Evolutionary conservation across 2,888 invertebrate genomes (phyloP).

Genomic region (Spisula solida): DNA sequence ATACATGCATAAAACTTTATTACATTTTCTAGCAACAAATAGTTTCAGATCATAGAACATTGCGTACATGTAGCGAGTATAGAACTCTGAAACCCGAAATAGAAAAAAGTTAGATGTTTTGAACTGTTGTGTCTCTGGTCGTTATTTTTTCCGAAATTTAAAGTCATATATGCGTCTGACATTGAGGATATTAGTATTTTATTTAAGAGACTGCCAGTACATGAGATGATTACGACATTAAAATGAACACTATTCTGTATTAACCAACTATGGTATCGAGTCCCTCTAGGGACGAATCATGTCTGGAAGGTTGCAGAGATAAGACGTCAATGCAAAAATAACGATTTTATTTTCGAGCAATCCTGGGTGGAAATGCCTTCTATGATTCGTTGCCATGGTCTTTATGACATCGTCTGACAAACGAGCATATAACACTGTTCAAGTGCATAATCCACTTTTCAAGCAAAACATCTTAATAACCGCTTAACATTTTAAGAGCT

Average conservation of each 20-base stretch:
- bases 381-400: neutral
- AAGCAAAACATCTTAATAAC: neutral
- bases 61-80: no score
- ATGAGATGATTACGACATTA: neutral
- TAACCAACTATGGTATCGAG: neutral
- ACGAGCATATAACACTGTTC: neutral
- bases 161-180: neutral
- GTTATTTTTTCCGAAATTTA: neutral
- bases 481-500: neutral
- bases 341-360: neutral
- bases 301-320: neutral
- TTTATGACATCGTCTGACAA: neutral
- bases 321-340: slow-evolving; percentile 12
- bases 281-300: neutral
- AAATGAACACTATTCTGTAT: neutral
- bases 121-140: no score
- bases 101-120: no score
- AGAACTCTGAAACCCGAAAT: no score
- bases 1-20: no score
- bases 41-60: no score
- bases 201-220: neutral
- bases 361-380: neutral
- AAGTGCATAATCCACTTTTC: neutral
- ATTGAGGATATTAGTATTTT: neutral
- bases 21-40: no score